These are phyloP conservation scores for Budorcas taxicolor DNA, from an alignment of 2,113 vertebrate genomes.

Conservation along the genomic window DNA sequence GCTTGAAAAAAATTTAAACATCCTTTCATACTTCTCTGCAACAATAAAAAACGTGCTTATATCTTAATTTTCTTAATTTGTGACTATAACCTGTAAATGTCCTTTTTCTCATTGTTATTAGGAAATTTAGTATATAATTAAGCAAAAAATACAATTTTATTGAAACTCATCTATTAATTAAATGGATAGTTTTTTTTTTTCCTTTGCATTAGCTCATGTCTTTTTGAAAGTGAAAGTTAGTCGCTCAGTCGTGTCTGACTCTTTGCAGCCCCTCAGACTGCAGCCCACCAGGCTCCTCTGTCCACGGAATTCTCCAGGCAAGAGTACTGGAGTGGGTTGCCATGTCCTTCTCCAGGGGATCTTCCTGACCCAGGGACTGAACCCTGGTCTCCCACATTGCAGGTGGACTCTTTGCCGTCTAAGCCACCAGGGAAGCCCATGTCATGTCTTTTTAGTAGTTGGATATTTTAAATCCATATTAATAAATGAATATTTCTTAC, in stretches of 20 bases:
- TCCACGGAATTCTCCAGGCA: not conserved
- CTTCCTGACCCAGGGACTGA: not conserved
- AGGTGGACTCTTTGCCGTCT: fast-evolving
- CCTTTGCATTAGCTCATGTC: not conserved
- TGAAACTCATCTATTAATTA: not conserved
- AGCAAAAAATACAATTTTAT: not conserved
- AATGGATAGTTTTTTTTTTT: not conserved
- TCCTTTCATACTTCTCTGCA: not conserved
- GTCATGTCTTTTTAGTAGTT: not conserved
- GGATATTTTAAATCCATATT: not conserved
- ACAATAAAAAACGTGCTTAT: not conserved
- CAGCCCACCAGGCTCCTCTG: not conserved
- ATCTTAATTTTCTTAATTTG: not conserved
- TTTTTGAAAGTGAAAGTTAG: not conserved
- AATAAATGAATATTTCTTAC: not conserved
- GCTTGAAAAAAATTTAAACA: not conserved
- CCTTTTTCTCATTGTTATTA: not conserved
- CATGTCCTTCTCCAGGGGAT: not conserved
- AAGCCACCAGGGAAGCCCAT: not conserved
- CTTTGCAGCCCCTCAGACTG: not conserved
- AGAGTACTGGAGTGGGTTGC: not conserved
- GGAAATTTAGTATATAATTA: not conserved
- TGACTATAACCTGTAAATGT: not conserved
- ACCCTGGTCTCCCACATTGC: not conserved
- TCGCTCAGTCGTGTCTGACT: not conserved